phyloP scores from a whole-genome alignment of 2,797 vertebrate species.

The Chelon auratus region DNA sequence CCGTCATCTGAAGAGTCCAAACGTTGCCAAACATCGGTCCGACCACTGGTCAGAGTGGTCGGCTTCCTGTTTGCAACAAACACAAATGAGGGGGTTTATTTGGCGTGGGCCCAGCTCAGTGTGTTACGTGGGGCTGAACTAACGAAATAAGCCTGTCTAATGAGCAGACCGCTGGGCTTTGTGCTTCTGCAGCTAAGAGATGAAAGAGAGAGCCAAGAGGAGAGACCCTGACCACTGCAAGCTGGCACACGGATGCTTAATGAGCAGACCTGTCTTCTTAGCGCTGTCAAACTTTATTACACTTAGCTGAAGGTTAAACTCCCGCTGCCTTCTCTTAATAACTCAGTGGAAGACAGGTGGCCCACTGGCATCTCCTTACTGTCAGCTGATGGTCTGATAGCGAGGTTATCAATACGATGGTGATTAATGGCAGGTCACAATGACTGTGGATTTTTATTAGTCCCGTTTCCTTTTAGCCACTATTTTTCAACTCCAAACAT shows the following conservation, averaged over 20 bases:
- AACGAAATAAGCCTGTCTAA: conserved; percentile 75
- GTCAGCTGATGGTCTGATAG: conserved; percentile 48
- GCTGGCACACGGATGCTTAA: conserved; percentile 64
- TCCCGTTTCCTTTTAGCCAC: not conserved
- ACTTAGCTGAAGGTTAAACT: conserved; percentile 67
- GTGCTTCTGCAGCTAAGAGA: conserved; percentile 66
- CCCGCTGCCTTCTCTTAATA: conserved; percentile 47
- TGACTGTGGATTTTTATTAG: not conserved
- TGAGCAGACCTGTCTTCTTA: conserved; percentile 69
- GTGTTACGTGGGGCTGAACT: conserved; percentile 70
- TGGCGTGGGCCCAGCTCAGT: conserved; percentile 63
- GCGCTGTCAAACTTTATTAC: conserved; percentile 68
- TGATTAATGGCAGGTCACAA: conserved; percentile 22
- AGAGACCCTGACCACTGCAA: conserved; percentile 66
- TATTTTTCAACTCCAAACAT: not conserved
- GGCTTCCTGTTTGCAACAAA: conserved; percentile 44
- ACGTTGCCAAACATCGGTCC: conserved; percentile 38
- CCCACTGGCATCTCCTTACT: conserved; percentile 44
- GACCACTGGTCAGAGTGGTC: conserved; percentile 36
- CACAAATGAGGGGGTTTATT: conserved; percentile 56
- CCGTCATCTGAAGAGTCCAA: conserved; percentile 39
- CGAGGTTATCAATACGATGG: conserved; percentile 30
- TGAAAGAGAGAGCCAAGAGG: conserved; percentile 73
- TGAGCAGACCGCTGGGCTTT: conserved; percentile 75
- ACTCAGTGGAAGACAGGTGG: conserved; percentile 65